A percentile compares a stretch with the other conserved stretches of the same genome.
Evolutionary conservation across 2,888 invertebrate species (phyloP).

Genomic region (Tuta absoluta): DNA sequence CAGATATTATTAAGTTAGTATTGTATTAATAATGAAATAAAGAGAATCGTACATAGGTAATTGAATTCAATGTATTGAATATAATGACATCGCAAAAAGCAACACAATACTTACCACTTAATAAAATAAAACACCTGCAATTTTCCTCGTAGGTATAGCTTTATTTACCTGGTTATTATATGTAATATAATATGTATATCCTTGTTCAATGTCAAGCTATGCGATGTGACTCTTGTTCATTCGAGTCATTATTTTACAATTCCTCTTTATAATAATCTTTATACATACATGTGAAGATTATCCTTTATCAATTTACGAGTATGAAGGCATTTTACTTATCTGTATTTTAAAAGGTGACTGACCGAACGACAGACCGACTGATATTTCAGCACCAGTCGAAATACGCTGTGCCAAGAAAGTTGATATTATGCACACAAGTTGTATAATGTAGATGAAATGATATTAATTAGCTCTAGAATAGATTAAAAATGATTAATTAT

Average conservation of each 20-base stretch:
- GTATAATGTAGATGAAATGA: too few species aligned
- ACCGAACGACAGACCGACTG: not conserved
- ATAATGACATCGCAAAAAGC: too few species aligned
- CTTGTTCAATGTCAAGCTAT: constrained; percentile 8
- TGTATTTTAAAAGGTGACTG: too few species aligned
- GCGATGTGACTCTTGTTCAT: not conserved
- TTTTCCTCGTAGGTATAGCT: not conserved
- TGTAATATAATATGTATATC: not conserved
- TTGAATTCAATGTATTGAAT: too few species aligned
- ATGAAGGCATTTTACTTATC: too few species aligned
- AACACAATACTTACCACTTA: not conserved
- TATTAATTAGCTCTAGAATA: too few species aligned
- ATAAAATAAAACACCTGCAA: not conserved
- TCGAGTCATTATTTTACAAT: not conserved
- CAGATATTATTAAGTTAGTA: too few species aligned
- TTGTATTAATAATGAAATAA: too few species aligned
- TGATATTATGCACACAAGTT: too few species aligned
- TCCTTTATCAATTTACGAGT: not conserved
- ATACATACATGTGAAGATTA: not conserved
- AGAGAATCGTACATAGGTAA: too few species aligned
- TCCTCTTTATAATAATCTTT: not conserved
- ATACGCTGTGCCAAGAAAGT: too few species aligned
- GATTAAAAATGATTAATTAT: too few species aligned
- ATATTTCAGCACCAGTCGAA: not conserved
- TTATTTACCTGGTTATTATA: not conserved